These are phyloP conservation scores for Holothuria leucospilota DNA, from an alignment of 53 echinoderm and acorn worm genomes.

Conservation along the genomic window DNA sequence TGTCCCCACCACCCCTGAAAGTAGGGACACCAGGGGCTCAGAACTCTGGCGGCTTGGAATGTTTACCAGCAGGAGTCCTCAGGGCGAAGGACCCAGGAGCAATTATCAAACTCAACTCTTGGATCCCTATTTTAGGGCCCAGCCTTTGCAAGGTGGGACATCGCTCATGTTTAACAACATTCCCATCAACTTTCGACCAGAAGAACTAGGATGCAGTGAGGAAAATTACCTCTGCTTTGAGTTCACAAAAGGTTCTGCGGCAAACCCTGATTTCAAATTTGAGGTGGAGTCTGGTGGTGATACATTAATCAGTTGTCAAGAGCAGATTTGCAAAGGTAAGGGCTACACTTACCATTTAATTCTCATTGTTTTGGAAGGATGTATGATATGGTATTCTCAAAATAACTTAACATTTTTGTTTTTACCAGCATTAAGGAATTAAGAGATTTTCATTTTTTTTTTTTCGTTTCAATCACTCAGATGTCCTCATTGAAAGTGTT, in stretches of 20 bases:
- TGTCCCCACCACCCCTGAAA: constrained; percentile 66
- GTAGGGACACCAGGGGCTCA: constrained; percentile 72
- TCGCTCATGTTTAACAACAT: constrained; percentile 64
- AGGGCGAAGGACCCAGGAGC: constrained; percentile 72
- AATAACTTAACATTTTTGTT: too few relatives aligned
- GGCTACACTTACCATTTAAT: not conserved
- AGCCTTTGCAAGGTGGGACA: constrained; percentile 67
- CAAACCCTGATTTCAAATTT: constrained; percentile 84
- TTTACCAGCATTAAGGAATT: too few relatives aligned
- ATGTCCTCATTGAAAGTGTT: constrained; percentile 64
- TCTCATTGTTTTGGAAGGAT: too few relatives aligned
- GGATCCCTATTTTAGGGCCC: constrained; percentile 68
- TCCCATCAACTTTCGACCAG: constrained; percentile 67
- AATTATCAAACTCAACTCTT: constrained; percentile 76
- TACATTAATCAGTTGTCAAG: constrained; percentile 71
- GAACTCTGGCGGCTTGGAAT: constrained; percentile 84
- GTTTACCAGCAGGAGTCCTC: constrained; percentile 64
- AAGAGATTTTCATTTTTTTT: not conserved
- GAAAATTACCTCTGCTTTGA: constrained; percentile 76
- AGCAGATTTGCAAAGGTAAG: constrained; percentile 84
- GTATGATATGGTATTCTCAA: too few relatives aligned
- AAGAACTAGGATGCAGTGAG: constrained; percentile 76
- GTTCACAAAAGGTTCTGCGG: constrained; percentile 69
- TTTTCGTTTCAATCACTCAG: constrained; percentile 48
- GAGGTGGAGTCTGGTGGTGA: constrained; percentile 70